Conservation (phyloP, 2,888 invertebrate genomes). For the Troides aeacus region DNA sequence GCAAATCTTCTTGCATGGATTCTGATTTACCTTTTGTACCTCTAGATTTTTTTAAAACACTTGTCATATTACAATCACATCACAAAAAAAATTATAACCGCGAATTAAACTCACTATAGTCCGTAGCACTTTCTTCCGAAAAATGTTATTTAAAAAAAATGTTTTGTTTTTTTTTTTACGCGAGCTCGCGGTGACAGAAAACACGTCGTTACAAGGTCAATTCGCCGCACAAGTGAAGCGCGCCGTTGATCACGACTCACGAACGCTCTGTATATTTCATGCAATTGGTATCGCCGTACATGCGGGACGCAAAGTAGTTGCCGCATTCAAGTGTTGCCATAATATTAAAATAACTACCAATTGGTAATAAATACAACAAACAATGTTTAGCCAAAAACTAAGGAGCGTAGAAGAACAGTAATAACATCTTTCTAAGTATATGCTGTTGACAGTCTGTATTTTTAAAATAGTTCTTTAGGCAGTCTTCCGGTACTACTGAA, state of each 20-base stretch:
- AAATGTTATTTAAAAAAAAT: slow-evolving; percentile 28
- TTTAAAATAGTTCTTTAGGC: too few species aligned
- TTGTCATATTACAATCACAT: slow-evolving; percentile 72
- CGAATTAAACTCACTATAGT: slow-evolving; percentile 31
- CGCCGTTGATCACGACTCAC: slow-evolving; percentile 23
- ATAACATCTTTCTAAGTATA: too few species aligned
- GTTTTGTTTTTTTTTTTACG: slow-evolving; percentile 28
- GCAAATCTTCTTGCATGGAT: slow-evolving; percentile 77
- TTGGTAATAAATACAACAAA: background rate
- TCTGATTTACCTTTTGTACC: slow-evolving; percentile 75
- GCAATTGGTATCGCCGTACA: slow-evolving; percentile 31
- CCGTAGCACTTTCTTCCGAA: slow-evolving; percentile 16
- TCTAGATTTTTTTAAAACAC: slow-evolving; percentile 76
- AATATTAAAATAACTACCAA: slow-evolving; percentile 26
- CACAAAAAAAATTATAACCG: slow-evolving; percentile 47
- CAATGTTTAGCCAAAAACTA: too few species aligned
- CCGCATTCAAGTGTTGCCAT: slow-evolving; percentile 37
- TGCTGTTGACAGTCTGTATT: too few species aligned
- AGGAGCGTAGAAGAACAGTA: too few species aligned
- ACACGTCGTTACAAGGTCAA: slow-evolving; percentile 34
- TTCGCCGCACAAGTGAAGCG: slow-evolving; percentile 34
- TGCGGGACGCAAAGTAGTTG: slow-evolving; percentile 31
- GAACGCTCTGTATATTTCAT: slow-evolving; percentile 19
- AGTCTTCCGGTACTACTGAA: too few species aligned
- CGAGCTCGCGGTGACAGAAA: slow-evolving; percentile 22